phyloP scores from a whole-genome alignment of 1,140 invertebrate species.

The Oedothorax gibbosus region DNA sequence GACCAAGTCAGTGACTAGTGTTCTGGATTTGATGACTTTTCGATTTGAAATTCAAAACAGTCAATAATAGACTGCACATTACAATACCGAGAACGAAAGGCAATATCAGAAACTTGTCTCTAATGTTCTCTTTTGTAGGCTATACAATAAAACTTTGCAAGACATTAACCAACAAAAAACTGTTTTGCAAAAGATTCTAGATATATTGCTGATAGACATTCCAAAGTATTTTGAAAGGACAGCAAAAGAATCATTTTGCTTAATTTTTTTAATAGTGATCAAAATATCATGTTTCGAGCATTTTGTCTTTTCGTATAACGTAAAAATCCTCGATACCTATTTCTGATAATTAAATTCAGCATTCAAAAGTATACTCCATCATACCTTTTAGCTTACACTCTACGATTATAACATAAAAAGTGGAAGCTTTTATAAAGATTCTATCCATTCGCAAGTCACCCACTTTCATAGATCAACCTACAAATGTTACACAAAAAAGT shows the following conservation, averaged over 20 bases:
- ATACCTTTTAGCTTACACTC: too few species aligned
- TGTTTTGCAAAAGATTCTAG: not conserved
- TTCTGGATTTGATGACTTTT: not conserved
- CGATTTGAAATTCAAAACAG: not conserved
- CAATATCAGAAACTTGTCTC: not conserved
- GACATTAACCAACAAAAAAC: not conserved
- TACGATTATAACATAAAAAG: too few species aligned
- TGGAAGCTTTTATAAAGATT: too few species aligned
- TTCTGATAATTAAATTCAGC: too few species aligned
- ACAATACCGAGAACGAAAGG: not conserved
- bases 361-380: too few species aligned
- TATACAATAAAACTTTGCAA: not conserved
- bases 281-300: not conserved
- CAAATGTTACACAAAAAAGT: too few species aligned
- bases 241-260: not conserved
- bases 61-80: not conserved
- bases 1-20: not conserved
- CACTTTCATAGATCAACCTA: too few species aligned
- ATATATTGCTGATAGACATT: not conserved
- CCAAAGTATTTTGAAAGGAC: not conserved
- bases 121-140: not conserved
- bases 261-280: not conserved
- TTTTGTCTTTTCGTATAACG: too few species aligned
- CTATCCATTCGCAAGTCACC: too few species aligned
- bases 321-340: too few species aligned